Conservation (phyloP, 2,113 vertebrate genomes). For the Mixornis gularis region DNA sequence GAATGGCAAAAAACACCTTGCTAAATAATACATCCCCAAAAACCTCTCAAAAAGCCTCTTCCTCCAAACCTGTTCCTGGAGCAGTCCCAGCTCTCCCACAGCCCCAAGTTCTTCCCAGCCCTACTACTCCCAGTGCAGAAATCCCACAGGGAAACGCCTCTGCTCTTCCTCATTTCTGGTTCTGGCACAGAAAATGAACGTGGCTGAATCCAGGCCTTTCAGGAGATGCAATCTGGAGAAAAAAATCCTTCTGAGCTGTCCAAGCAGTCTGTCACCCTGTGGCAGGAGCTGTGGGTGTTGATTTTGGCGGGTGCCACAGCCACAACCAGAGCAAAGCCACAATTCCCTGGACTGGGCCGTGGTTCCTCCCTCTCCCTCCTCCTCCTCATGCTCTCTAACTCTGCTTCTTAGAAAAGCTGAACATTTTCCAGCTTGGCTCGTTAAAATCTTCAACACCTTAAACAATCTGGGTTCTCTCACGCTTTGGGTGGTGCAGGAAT, state of each 20-base stretch:
- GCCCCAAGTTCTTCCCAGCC: neutral
- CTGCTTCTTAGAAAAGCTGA: neutral
- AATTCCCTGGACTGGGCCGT: accelerated
- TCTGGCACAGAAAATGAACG: accelerated
- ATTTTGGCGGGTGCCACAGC: neutral
- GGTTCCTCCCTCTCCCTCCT: neutral
- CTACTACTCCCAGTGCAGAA: neutral
- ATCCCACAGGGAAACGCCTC: neutral
- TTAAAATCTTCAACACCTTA: neutral
- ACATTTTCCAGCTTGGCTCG: neutral
- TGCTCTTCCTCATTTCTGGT: neutral
- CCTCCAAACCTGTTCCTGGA: neutral
- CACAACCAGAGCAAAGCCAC: neutral
- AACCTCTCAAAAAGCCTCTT: neutral
- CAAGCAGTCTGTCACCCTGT: neutral
- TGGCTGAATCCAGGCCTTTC: neutral
- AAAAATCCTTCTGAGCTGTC: neutral
- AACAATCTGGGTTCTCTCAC: neutral
- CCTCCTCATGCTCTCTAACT: neutral
- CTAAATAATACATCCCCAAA: neutral
- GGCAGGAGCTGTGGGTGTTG: neutral
- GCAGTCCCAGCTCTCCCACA: neutral
- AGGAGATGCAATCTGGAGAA: neutral
- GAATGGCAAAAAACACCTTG: neutral
- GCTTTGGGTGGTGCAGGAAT: neutral